Evolutionary conservation across 2,888 invertebrate species (phyloP).

Genomic region (Kuschelorhynchus macadamiae): DNA sequence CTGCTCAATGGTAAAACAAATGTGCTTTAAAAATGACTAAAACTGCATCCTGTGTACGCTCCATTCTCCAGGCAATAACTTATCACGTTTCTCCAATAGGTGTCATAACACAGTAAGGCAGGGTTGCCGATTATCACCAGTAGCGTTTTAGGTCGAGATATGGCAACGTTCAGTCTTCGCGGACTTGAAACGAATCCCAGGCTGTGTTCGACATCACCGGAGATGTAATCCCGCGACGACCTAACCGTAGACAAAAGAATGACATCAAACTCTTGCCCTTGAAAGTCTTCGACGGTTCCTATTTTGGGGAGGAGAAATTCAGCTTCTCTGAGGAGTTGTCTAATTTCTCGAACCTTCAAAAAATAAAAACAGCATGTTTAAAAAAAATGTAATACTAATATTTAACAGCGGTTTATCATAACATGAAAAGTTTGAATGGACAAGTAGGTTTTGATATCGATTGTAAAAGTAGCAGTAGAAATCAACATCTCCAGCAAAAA

Average conservation of each 20-base stretch:
- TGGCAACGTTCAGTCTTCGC: conserved; percentile 89
- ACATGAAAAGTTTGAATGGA: too few relatives aligned
- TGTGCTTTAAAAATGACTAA: too few relatives aligned
- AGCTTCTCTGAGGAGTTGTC: conserved; percentile 70
- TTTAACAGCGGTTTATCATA: too few relatives aligned
- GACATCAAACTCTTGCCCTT: conserved; percentile 83
- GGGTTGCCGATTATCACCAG: conserved; percentile 90
- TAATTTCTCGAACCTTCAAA: conserved; percentile 75
- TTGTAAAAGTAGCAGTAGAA: too few relatives aligned
- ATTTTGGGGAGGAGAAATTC: conserved; percentile 76
- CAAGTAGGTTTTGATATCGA: too few relatives aligned
- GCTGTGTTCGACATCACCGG: conserved; percentile 70
- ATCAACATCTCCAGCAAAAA: too few relatives aligned
- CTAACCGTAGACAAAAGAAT: conserved; percentile 82
- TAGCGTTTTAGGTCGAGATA: conserved; percentile 86
- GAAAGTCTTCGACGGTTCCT: conserved; percentile 89
- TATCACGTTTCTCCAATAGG: conserved; percentile 78
- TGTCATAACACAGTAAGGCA: conserved; percentile 76
- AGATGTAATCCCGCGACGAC: conserved; percentile 68
- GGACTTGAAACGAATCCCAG: conserved; percentile 83
- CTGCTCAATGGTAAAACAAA: too few relatives aligned
- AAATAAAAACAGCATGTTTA: too few relatives aligned
- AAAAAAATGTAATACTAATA: too few relatives aligned
- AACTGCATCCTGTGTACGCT: conserved; percentile 80
- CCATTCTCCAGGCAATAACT: conserved; percentile 75